phyloP scores from a whole-genome alignment of 2,113 vertebrate genomes.

The Heterochromis multidens region DNA sequence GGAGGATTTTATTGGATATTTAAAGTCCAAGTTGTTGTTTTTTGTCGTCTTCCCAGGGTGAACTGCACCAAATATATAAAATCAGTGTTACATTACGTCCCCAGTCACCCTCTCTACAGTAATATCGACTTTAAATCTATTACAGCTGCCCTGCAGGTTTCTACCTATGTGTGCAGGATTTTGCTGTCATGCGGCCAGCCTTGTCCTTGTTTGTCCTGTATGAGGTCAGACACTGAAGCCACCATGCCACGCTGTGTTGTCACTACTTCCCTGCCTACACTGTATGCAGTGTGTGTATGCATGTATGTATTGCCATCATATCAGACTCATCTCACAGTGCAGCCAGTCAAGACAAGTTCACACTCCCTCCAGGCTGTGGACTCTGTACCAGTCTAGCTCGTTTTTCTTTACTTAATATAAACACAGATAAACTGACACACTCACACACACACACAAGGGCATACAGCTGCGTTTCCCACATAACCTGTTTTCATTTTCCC shows the following conservation, averaged over 20 bases:
- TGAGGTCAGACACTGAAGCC: conserved; percentile 16
- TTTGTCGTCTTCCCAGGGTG: background rate
- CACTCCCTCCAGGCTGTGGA: conserved; percentile 45
- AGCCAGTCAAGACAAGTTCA: conserved; percentile 61
- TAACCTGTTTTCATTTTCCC: conserved; percentile 56
- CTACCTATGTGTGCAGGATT: background rate
- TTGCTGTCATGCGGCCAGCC: background rate
- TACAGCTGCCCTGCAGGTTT: background rate
- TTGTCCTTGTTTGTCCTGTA: conserved; percentile 31
- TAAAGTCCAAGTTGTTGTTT: background rate
- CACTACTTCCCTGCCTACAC: background rate
- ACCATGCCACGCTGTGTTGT: conserved; percentile 16
- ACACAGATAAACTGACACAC: conserved; percentile 47
- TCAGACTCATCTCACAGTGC: conserved; percentile 9
- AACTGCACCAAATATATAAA: background rate
- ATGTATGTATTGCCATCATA: background rate
- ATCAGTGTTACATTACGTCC: background rate
- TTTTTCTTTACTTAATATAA: conserved; percentile 61
- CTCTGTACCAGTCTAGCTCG: conserved; percentile 68
- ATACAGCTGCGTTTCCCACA: conserved; percentile 18
- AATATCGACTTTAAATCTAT: background rate
- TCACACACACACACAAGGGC: background rate
- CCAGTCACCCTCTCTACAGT: background rate
- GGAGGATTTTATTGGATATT: background rate
- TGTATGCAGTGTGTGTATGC: background rate